phyloP scores from a whole-genome alignment of 2,113 vertebrate genomes.

The Caloenas nicobarica region DNA sequence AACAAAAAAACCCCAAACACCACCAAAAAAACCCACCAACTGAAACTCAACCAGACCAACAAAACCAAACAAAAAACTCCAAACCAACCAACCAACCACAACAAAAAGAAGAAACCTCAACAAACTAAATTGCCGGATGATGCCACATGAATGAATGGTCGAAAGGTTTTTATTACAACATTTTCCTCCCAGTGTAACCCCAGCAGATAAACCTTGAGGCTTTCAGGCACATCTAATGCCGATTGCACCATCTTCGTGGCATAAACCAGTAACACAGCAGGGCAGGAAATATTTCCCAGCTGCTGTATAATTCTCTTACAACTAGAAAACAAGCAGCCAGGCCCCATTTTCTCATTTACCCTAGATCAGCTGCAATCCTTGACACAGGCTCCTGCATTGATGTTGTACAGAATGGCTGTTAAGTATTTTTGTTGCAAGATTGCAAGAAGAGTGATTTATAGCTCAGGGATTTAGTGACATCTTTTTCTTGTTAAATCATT shows the following conservation, averaged over 20 bases:
- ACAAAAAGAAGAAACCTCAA: too few species aligned
- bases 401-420: not conserved
- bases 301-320: not conserved
- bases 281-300: not conserved
- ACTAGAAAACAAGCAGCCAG: not conserved
- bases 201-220: not conserved
- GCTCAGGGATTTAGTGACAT: conserved; percentile 19
- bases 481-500: conserved; percentile 34
- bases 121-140: not conserved
- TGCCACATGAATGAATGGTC: not conserved
- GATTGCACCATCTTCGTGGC: accelerated
- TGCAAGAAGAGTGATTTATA: conserved; percentile 28
- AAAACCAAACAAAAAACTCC: too few species aligned
- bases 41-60: too few species aligned
- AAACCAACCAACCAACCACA: too few species aligned
- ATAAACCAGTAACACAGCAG: not conserved
- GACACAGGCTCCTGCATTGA: accelerated
- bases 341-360: not conserved
- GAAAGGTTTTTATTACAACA: not conserved
- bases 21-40: too few species aligned
- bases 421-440: not conserved
- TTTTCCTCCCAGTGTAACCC: not conserved
- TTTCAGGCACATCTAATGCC: not conserved
- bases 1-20: too few species aligned
- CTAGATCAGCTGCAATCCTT: not conserved